Evolutionary conservation across 1,140 invertebrate genomes (phyloP).

Genomic region (Yoshiicerus persimilis): DNA sequence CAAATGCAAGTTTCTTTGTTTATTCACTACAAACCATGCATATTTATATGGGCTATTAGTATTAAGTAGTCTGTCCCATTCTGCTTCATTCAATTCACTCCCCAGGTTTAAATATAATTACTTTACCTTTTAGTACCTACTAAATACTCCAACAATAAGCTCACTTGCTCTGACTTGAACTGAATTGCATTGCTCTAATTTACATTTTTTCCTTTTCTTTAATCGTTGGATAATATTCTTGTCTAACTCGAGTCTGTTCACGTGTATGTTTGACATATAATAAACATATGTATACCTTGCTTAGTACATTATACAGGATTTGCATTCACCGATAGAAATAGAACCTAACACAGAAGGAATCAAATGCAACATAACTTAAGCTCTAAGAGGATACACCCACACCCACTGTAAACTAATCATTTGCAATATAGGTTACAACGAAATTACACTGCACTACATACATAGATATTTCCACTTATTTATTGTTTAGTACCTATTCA

Average conservation of each 20-base stretch:
- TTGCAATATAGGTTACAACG: not conserved
- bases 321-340: not conserved
- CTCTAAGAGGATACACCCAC: not conserved
- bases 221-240: slow-evolving; percentile 7
- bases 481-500: not conserved
- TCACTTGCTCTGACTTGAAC: not conserved
- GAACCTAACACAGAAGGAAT: not conserved
- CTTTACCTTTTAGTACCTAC: not conserved
- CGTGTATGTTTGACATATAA: not conserved
- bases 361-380: not conserved
- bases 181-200: slow-evolving; percentile 11
- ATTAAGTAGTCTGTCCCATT: too few relatives aligned
- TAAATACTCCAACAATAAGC: not conserved
- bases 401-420: not conserved
- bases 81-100: too few relatives aligned
- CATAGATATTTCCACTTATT: not conserved
- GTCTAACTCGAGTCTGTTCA: not conserved
- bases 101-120: not conserved
- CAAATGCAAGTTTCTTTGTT: not conserved
- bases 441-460: not conserved
- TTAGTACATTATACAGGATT: too few relatives aligned
- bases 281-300: not conserved
- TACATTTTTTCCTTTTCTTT: not conserved
- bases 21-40: not conserved
- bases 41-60: too few relatives aligned